Percentiles rank a stretch among this genome's conserved stretches.
Evolutionary conservation across 2,888 invertebrate species (phyloP).

Genomic region (Lathronympha strigana): DNA sequence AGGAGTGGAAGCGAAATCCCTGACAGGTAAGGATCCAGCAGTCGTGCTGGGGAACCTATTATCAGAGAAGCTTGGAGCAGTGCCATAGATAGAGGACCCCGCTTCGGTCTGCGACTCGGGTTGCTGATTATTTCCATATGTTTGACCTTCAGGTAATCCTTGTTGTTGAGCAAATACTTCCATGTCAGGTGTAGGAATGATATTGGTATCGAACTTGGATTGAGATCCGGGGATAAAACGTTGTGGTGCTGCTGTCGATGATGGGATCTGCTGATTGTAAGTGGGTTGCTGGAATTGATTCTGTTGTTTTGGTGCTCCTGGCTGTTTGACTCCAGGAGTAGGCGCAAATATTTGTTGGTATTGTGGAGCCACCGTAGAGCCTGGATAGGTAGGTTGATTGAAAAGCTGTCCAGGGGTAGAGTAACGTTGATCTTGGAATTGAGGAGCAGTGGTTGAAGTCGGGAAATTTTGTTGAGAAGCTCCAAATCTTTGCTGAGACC

Average conservation of each 20-base stretch:
- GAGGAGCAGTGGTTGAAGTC: conserved; percentile 4
- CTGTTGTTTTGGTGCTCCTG: conserved; percentile 24
- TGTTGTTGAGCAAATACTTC: conserved; percentile 1
- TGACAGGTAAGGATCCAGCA: conserved; percentile 11
- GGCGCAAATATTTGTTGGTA: conserved; percentile 23
- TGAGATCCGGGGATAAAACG: conserved; percentile 15
- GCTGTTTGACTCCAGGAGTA: conserved; percentile 14
- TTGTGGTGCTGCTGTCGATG: conserved; percentile 11
- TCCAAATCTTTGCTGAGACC: background rate
- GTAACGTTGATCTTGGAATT: conserved; percentile 5
- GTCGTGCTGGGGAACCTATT: background rate
- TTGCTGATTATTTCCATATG: conserved; percentile 14
- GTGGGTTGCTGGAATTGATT: conserved; percentile 13
- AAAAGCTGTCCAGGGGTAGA: background rate
- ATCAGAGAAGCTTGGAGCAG: conserved; percentile 12
- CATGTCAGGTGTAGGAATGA: background rate
- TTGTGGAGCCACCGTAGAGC: conserved; percentile 18
- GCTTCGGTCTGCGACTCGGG: background rate
- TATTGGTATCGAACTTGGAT: conserved; percentile 9
- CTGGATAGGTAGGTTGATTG: conserved; percentile 7
- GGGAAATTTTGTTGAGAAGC: conserved; percentile 7
- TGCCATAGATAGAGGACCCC: conserved; percentile 8
- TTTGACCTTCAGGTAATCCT: conserved; percentile 6
- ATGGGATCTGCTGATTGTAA: conserved; percentile 19
- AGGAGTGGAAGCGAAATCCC: conserved; percentile 35